Base-by-base conservation (phyloP, 2,113 vertebrate genomes). In the Lycocorax pyrrhopterus region DNA sequence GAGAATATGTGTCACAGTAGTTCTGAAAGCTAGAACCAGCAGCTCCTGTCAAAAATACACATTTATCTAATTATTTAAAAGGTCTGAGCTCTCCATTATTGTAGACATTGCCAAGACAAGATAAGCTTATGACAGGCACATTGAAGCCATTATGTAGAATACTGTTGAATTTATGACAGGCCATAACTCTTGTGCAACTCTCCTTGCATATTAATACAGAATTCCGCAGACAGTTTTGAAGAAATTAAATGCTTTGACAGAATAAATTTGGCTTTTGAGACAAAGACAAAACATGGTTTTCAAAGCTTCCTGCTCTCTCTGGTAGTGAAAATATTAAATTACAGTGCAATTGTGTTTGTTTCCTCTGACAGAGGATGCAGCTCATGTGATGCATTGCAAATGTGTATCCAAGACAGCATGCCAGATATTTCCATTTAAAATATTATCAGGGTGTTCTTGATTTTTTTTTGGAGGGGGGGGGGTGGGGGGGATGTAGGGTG, bases 141-240 rank as follows among this genome's bases (percentile, higher is more conserved):
- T 95, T 96, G 90, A 89, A 94, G 37, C 64, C 81, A 71, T 96
- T 97, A 93, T 93, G 88, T 87, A 82, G 78, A 46, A 30, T 80
- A 87, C 71, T 97, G 90, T 92, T 94, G 91, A 89, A 95, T 96
- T 93, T 86, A 69, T 95, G 96, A 96, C 94, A 96, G 91, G 82
- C 60, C 58, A 86, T 96, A 96, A 95, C 81, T 96, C 93, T 95
- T 94, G 29, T 60, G n/a, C 29, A 92, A 84, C 51, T 86, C 53
- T 32, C 7, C 12, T 59, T 92, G 97, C 91, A 95, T 97, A 94
- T 96, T 96, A 95, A 96, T 89, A 62, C 6, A 33, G 25, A 78
- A 94, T 82, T 81, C 64, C 66, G 35, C 39, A 91, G 74, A 91
- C 76, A 43, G 23, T 80, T 91, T 91, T 89, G 88, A 93, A 95